Conservation (phyloP, 2,888 invertebrate species). For the Ligdia adustata region DNA sequence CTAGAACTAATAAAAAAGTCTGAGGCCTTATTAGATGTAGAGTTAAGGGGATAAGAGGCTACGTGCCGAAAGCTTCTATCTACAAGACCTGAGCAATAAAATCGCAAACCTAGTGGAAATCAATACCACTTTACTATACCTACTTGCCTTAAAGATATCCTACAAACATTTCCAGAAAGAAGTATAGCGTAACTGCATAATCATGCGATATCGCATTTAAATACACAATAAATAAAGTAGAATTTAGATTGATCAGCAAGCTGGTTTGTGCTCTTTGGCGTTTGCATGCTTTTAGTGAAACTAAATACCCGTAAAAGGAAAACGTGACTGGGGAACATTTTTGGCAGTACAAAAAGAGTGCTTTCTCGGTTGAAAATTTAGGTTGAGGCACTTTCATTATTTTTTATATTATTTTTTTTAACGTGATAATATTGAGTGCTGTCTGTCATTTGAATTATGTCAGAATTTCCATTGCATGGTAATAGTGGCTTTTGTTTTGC, state of each 20-base stretch:
- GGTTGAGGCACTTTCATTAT: too few species aligned
- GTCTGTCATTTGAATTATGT: too few species aligned
- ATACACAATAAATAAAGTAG: not conserved
- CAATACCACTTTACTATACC: slow-evolving; percentile 27
- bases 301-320: slow-evolving; percentile 26
- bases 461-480: too few species aligned
- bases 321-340: slow-evolving; percentile 24
- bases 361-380: too few species aligned
- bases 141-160: slow-evolving; percentile 16
- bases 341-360: too few species aligned
- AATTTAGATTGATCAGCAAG: slow-evolving; percentile 1
- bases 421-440: too few species aligned
- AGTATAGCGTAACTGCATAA: not conserved
- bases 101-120: slow-evolving; percentile 33
- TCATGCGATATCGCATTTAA: not conserved
- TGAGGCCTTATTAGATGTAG: slow-evolving; percentile 12
- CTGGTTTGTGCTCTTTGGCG: not conserved
- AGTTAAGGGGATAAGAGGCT: slow-evolving; percentile 24
- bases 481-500: too few species aligned
- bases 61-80: slow-evolving; percentile 29
- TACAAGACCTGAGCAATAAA: slow-evolving; percentile 30
- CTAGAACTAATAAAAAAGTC: slow-evolving; percentile 1
- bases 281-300: slow-evolving; percentile 10
- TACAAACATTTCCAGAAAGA: slow-evolving; percentile 8
- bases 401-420: too few species aligned